Evolutionary conservation across 2,888 invertebrate species (phyloP), one percentile per base, ranked within the genome.

Genomic region (Anticlea derivata): DNA sequence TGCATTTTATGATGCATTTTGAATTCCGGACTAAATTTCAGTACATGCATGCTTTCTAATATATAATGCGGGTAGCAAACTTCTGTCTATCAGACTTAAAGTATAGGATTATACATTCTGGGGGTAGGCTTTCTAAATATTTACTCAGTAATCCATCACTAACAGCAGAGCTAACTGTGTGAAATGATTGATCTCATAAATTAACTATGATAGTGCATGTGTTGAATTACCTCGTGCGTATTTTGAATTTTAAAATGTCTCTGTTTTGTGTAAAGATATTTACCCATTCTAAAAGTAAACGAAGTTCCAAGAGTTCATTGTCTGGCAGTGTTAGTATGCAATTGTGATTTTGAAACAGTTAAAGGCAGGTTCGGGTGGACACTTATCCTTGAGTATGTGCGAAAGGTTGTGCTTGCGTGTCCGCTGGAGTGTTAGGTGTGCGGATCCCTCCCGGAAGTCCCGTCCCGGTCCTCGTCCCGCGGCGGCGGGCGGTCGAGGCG

Each of bases 321-420:
- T 55, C 59, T 46, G 55, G 45, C 64, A 69, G 69, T 68, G 82
- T 84, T 80, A 82, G 83, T 83, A 75, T 62, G 48, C 61, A 49
- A 54, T 60, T 57, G 50, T 65, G 50, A 56, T 51, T 51, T 49
- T 54, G 55, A 37, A 55, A 51, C 53, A 47, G 39, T 44, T 58
- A 58, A 55, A 60, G 67, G 66, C 65, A 68, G 68, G 72, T 73
- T 82, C 84, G 88, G 88, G 86, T 90, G 89, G 85, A 87, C 88
- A 86, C 84, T 81, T 66, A 60, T 68, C 70, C 68, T 68, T 67
- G 59, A 75, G 63, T 56, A 62, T 66, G 73, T 65, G 70, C 65
- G 80, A 55, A 58, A 62, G 79, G 63, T 58, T 61, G 55, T 71
- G 50, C 34, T 57, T 39, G 48, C 27, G 45, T 46, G 73, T 63